Evolutionary conservation across 2,797 vertebrate species (phyloP), one percentile per base, ranked within the genome.

Genomic region (Telmatherina bonti): DNA sequence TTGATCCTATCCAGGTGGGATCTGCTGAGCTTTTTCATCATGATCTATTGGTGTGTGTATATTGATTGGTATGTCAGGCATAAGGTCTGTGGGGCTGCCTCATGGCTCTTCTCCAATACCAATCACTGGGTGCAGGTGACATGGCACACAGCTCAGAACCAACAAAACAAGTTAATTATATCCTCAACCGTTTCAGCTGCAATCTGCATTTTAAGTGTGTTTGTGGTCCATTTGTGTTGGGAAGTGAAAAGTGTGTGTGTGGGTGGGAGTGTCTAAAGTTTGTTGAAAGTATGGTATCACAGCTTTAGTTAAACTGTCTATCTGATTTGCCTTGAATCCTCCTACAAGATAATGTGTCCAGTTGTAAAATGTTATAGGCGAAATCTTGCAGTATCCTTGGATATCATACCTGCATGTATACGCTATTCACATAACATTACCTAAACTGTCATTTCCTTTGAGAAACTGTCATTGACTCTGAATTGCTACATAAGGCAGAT

Each of bases 111-210:
- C 85, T 91, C 80, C 81, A 88, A 86, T 89, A 89, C 85, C 85
- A 89, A 86, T 88, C 85, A 88, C 77, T 35, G 67, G 62, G 66
- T 88, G 67, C 54, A 68, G 84, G 84, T 87, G 87, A 89, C 86
- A 78, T 76, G 83, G 81, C 82, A 79, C 83, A 73, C 79, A 76
- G 83, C 77, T 76, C 49, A 60, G 70, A 81, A 81, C 69, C 62
- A 82, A 81, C 82, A 79, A 84, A 89, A 86, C 83, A 83, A 85
- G 77, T 87, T 91, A 89, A 92, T 93, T 91, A 89, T 80, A 78
- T 78, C 75, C 88, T 81, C 57, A 81, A 85, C 84, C 86, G 75
- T 74, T 70, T 85, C 74, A 83, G 91, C 82, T 83, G 69, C 77
- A 86, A 87, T 70, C 76, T 72, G 78, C 69, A 35, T 38, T 70